Conservation (phyloP, 2,797 vertebrate genomes). For the Selene dorsalis region DNA sequence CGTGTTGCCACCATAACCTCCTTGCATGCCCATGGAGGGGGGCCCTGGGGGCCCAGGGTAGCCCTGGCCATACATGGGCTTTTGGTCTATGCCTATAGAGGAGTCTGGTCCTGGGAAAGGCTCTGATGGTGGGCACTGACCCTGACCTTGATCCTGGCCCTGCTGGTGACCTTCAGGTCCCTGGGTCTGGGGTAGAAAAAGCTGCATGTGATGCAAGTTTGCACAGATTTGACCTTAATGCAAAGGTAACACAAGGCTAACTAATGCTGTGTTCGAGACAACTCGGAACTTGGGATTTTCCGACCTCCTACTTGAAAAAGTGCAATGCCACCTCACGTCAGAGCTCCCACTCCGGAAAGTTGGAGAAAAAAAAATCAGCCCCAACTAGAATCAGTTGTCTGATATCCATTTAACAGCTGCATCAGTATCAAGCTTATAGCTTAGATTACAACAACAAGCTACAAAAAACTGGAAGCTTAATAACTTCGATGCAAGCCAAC, state of each 20-base stretch:
- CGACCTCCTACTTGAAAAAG: too few species aligned
- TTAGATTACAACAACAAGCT: not conserved
- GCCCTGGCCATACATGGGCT: conserved; percentile 90
- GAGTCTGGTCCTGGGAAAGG: conserved; percentile 90
- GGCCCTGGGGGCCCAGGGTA: conserved; percentile 91
- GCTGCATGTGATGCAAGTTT: conserved; percentile 12
- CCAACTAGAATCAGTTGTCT: too few species aligned
- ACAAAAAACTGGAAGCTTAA: not conserved
- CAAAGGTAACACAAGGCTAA: not conserved
- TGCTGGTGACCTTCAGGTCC: conserved; percentile 84
- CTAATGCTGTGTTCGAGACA: too few species aligned
- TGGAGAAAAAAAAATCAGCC: too few species aligned
- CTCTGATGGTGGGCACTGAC: conserved; percentile 83
- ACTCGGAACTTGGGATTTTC: too few species aligned
- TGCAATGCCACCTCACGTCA: too few species aligned
- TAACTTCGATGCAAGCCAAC: too few species aligned
- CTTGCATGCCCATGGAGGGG: conserved; percentile 88
- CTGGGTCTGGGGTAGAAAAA: conserved; percentile 66
- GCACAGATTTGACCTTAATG: not conserved
- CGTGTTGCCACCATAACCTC: conserved; percentile 80
- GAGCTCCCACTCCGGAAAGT: too few species aligned
- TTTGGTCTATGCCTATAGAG: conserved; percentile 90
- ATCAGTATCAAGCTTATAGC: not conserved
- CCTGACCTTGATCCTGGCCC: conserved; percentile 61
- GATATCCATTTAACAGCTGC: not conserved